Evolutionary conservation across 2,888 invertebrate genomes (phyloP), one percentile per base, ranked within the genome.

Genomic region (Drosophila niveifrons): DNA sequence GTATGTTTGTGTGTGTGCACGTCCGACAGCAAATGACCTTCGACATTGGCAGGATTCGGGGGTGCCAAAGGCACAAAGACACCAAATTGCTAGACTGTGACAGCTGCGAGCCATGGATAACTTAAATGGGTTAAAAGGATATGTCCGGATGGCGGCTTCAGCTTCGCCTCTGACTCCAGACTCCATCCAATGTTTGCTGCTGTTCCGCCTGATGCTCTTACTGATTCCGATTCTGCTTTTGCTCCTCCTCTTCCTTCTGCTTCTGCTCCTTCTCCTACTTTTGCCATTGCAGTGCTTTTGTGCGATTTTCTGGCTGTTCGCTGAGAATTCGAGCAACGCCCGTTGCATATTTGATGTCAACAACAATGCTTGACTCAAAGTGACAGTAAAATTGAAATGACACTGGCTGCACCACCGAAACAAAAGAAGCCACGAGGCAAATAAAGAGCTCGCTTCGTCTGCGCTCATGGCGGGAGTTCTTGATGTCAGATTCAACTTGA

Each of bases 31-130:
- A 88, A 72, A 75, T 83, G 83, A 85, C 85, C 85, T 88, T 83
- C 78, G 71, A 76, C 80, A 71, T 67, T 39, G 63, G 17, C 52
- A 36, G 51, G 48, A 34, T 53, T 59, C 51, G 65, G 53, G 23
- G 56, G 55, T 28, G 57, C 67, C 66, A 83, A 83, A 43, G 41
- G 53, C 79, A 83, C 83, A 88, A 83, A 80, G 73, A 84, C 76
- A 75, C 72, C 59, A 86, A 88, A 84, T 86, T 80, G 84, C 87
- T 81, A 86, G 87, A 86, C 89, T 88, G 89, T 88, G 89, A 88
- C 83, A 83, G 89, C 89, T 83, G 82, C 83, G 72, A 80, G 83
- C 81, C 83, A 86, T 67, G 89, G 89, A 84, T 88, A 88, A 83
- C 83, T 83, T 88, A 86, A 84, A 88, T 74, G 83, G 83, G 83